Conservation (phyloP, 2,797 vertebrate genomes). For the Hemibagrus guttatus region DNA sequence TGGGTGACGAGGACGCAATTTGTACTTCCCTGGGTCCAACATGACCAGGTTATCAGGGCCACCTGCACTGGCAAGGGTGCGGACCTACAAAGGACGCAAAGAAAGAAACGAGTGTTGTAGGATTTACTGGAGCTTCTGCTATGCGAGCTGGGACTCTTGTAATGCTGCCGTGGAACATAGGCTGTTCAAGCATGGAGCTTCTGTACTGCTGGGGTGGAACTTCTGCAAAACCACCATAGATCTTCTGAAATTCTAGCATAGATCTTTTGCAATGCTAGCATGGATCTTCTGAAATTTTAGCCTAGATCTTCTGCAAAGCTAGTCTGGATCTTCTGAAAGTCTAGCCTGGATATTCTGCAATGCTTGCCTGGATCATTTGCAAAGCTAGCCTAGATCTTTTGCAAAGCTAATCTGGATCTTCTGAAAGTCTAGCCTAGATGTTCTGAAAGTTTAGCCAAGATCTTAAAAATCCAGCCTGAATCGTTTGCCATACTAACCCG, state of each 20-base stretch:
- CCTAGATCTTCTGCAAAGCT: neutral
- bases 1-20: conserved; percentile 83
- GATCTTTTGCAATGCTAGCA: neutral
- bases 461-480: no score
- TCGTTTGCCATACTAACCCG: no score
- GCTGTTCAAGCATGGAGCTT: neutral
- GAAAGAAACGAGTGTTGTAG: neutral
- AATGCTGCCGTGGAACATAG: neutral
- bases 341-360: neutral
- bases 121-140: neutral
- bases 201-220: neutral
- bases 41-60: conserved; percentile 95
- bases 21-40: conserved; percentile 92
- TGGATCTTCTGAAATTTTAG: neutral
- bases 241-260: no score
- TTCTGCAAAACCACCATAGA: neutral
- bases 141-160: neutral
- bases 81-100: conserved; percentile 78
- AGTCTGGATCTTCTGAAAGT: neutral
- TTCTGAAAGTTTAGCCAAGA: no score
- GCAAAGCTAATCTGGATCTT: no score
- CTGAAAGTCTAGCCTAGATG: no score
- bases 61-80: conserved; percentile 94
- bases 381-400: no score
- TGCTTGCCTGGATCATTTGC: no score